Conservation (phyloP, 2,113 vertebrate genomes). For the Stictonetta naevosa region DNA sequence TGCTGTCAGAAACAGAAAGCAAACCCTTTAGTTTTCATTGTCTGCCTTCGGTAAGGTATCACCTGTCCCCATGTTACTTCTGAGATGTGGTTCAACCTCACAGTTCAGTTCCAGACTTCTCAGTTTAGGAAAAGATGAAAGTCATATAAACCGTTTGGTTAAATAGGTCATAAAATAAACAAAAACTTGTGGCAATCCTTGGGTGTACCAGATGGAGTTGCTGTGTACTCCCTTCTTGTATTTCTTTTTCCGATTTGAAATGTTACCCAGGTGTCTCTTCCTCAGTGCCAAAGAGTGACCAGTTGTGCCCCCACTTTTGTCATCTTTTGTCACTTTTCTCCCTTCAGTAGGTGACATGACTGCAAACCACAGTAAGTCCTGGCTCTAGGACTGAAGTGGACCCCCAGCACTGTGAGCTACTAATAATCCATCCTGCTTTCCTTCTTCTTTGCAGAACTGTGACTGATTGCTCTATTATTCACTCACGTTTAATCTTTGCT, state of each 20-base stretch:
- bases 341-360: neutral
- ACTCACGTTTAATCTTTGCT: neutral
- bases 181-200: neutral
- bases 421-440: neutral
- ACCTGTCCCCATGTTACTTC: neutral
- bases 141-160: neutral
- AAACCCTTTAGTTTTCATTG: neutral
- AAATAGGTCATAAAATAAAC: neutral
- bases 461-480: neutral
- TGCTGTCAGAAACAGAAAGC: neutral
- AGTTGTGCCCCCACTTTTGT: neutral
- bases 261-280: neutral
- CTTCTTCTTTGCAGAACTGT: neutral
- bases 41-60: neutral
- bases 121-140: neutral
- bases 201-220: neutral
- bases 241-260: neutral
- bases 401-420: fast-evolving
- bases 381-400: neutral
- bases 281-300: neutral
- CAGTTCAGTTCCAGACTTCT: neutral
- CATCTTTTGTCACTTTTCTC: neutral
- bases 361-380: fast-evolving
- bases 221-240: neutral
- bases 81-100: neutral